These are phyloP conservation scores for Eleutherodactylus coqui DNA, from an alignment of 2,797 vertebrate genomes.

Conservation along the genomic window DNA sequence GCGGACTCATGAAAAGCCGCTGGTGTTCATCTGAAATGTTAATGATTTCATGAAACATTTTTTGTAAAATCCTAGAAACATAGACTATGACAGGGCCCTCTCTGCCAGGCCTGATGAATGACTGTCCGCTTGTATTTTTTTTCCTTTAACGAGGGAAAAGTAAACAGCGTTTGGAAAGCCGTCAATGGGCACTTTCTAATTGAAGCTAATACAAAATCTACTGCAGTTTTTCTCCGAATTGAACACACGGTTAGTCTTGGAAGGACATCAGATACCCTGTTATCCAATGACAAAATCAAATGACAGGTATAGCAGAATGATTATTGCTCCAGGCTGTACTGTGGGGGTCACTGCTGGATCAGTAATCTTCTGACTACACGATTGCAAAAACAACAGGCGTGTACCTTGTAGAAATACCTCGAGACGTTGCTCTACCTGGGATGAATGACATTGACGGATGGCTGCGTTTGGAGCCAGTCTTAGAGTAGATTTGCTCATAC, in stretches of 20 bases:
- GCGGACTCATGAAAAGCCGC: conserved; percentile 22
- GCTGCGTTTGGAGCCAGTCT: background rate
- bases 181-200: conserved; percentile 41
- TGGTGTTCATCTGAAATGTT: conserved; percentile 26
- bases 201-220: conserved; percentile 41
- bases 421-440: background rate
- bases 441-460: conserved; percentile 25
- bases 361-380: background rate
- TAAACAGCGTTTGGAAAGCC: conserved; percentile 6
- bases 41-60: conserved; percentile 47
- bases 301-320: conserved; percentile 21
- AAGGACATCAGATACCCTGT: conserved; percentile 46
- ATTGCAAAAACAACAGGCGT: background rate
- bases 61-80: conserved; percentile 51
- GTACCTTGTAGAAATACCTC: background rate
- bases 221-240: background rate
- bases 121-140: conserved; percentile 17
- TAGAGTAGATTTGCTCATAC: background rate
- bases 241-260: conserved; percentile 6
- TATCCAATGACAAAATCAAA: conserved; percentile 26
- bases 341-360: conserved; percentile 6
- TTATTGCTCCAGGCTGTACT: background rate
- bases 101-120: conserved; percentile 33
- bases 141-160: conserved; percentile 12
- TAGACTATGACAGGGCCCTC: conserved; percentile 5